Conservation (phyloP, 2,888 invertebrate genomes). For the Mesoligia furuncula region DNA sequence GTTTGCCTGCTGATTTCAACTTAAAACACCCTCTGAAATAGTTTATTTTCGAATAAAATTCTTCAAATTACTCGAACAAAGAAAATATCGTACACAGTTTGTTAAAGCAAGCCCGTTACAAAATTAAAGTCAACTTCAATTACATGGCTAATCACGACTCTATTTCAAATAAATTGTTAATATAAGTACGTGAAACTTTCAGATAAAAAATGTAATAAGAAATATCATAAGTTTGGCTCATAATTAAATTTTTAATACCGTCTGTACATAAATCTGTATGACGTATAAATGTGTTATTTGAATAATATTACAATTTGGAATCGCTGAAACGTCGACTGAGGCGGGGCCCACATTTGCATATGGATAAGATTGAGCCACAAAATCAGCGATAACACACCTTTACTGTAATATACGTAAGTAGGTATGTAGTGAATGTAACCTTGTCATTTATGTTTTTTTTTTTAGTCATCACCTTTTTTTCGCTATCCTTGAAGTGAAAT, state of each 20-base stretch:
- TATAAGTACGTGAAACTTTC: constrained; percentile 46
- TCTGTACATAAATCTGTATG: constrained; percentile 75
- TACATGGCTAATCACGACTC: constrained; percentile 52
- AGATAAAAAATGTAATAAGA: constrained; percentile 64
- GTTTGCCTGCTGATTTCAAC: constrained; percentile 50
- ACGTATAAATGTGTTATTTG: constrained; percentile 79
- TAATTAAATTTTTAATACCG: constrained; percentile 75
- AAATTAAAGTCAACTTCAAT: constrained; percentile 63
- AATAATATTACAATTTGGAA: constrained; percentile 82
- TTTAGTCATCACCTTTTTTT: neutral
- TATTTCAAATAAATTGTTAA: constrained; percentile 43
- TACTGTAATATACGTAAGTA: neutral
- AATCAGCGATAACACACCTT: constrained; percentile 20
- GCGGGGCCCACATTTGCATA: constrained; percentile 77
- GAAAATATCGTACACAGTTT: constrained; percentile 51
- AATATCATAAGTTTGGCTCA: constrained; percentile 64
- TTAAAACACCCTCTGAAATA: constrained; percentile 40
- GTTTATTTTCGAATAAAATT: constrained; percentile 48
- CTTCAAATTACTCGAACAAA: constrained; percentile 55
- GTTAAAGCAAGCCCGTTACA: constrained; percentile 45
- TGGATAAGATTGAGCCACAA: constrained; percentile 54
- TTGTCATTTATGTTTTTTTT: neutral
- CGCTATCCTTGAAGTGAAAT: too few species aligned
- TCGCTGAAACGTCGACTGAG: constrained; percentile 72
- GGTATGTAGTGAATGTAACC: neutral